Base-by-base conservation (phyloP, 2,113 vertebrate genomes). In the Petrocephalus zakoni region DNA sequence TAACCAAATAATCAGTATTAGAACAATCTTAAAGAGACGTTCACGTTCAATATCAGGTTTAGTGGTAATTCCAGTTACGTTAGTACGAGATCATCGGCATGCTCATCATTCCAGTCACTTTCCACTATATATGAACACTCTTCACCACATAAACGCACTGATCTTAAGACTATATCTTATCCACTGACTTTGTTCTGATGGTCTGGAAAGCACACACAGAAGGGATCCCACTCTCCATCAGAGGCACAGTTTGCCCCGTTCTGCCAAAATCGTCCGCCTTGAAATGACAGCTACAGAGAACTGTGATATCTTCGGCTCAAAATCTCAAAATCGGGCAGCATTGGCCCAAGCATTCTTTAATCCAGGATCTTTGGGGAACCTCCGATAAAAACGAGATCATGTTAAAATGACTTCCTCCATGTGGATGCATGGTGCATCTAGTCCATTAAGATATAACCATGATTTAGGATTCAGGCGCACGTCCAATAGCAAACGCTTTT, bases 161-260 rank as follows among this genome's bases (percentile, higher is more conserved):
- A 29, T 5, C n/a, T 29, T 13, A 29, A 25, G 58, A 64, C n/a
- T 64, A 4, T 68, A 4, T 68, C 4, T 68, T 29, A 29, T 68
- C 13, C 10, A n/a, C 25, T 68, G 25, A 68, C 61, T n/a, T 68
- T 68, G 61, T 68, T 13, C 9, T 29, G 61, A 29, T 68, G 61
- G 61, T 68, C 61, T 13, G 25, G 25, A 68, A 29, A 78, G 72
- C 49, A 78, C 52, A 81, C 81, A 78, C 51, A 37, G 47, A 82
- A 88, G 87, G 87, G 72, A 88, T 88, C 87, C 81, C 87, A 82
- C 72, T 53, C 55, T 78, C 72, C 68, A 56, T 88, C 51, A 88
- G 64, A 88, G 29, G 72, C 72, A 78, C 87, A 88, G 29, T 29
- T 68, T 68, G 10, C 61, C 61, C 61, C 11, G 61, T 68, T 29